A percentile compares a stretch with the other conserved stretches of the same genome.
These are phyloP conservation scores for Zoanthus sansibaricus DNA, from an alignment of 92 coral and sea anemone species.

Conservation along the genomic window DNA sequence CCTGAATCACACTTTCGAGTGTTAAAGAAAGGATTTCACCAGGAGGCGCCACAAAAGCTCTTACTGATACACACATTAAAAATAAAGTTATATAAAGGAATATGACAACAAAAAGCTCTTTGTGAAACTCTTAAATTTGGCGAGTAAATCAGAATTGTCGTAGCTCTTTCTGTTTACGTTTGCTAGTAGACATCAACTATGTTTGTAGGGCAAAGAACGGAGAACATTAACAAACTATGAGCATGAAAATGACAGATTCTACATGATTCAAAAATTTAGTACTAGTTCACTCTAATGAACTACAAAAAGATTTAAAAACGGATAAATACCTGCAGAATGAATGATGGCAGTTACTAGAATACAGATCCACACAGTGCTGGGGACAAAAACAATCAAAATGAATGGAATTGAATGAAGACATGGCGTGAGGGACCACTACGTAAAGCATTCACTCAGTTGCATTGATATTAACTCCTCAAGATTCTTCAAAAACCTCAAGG, in stretches of 20 bases:
- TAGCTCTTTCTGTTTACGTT: not conserved
- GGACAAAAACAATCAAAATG: conserved; percentile 14
- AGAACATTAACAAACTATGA: not conserved
- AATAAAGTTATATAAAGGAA: no score
- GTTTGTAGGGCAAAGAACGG: not conserved
- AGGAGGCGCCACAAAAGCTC: no score
- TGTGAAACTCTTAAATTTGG: no score
- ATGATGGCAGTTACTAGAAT: conserved; percentile 1
- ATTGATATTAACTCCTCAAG: not conserved
- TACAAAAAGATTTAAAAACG: conserved; percentile 9
- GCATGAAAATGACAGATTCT: not conserved
- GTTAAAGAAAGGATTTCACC: no score
- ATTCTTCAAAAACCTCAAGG: not conserved
- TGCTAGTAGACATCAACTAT: no score
- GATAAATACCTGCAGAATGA: conserved; percentile 46
- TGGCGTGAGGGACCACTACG: conserved; percentile 11
- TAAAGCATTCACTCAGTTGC: not conserved
- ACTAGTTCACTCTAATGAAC: not conserved
- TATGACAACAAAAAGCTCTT: no score
- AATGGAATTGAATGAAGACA: conserved; percentile 18
- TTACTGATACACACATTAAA: no score
- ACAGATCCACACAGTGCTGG: conserved; percentile 39
- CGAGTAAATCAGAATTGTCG: not conserved
- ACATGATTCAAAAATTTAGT: not conserved
- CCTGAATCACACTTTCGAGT: no score